These are phyloP conservation scores for Tipula vernalis DNA, from an alignment of 2,888 invertebrate genomes.

Conservation along the genomic window DNA sequence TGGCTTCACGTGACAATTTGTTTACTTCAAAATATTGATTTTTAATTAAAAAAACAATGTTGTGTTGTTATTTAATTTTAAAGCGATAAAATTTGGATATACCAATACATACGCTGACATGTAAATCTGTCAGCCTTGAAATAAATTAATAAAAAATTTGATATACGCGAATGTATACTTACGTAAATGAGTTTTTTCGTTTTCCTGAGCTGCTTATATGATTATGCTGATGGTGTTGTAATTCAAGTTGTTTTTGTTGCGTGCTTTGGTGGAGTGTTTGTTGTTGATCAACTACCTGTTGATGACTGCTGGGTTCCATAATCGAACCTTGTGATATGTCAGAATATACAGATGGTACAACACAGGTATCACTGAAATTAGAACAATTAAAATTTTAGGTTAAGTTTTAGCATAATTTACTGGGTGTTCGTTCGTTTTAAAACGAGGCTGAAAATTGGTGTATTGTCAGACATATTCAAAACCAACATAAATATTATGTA, in stretches of 20 bases:
- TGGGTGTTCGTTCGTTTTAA: no score
- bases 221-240: conserved; percentile 11
- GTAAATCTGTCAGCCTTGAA: neutral
- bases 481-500: no score
- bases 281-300: neutral
- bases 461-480: no score
- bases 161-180: conserved; percentile 25
- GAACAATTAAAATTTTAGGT: neutral
- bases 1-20: neutral
- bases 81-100: neutral
- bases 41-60: neutral
- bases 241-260: neutral
- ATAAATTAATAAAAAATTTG: neutral
- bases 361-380: neutral
- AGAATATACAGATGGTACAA: neutral
- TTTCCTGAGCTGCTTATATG: conserved; percentile 28
- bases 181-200: conserved; percentile 40
- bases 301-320: neutral
- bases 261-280: neutral
- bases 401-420: no score
- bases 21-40: neutral
- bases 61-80: neutral
- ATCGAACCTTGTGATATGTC: conserved; percentile 1
- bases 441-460: no score
- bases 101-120: neutral